These are phyloP conservation scores for Phalacrocorax aristotelis DNA, from an alignment of 2,113 vertebrate genomes.

Conservation along the genomic window DNA sequence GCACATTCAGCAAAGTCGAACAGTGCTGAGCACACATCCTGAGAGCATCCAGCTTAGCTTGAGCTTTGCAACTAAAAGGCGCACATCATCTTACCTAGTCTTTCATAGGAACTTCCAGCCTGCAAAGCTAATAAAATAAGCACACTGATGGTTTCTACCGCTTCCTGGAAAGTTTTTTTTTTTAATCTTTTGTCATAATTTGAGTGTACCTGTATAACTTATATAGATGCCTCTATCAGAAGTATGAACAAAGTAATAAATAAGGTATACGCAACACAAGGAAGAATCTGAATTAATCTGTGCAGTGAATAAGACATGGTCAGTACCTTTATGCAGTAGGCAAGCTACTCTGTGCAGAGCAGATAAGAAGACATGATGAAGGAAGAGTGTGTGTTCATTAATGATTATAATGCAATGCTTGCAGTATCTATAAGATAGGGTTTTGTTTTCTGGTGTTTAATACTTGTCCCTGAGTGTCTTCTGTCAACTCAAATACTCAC, in stretches of 20 bases:
- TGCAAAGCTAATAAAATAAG: not conserved
- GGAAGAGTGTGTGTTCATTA: not conserved
- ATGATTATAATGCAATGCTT: not conserved
- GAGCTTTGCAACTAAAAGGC: slow-evolving; percentile 27
- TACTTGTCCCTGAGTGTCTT: not conserved
- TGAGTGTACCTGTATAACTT: not conserved
- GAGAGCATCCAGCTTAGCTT: not conserved
- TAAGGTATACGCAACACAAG: not conserved
- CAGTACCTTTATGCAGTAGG: not conserved
- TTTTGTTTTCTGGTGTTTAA: not conserved
- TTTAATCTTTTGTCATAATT: not conserved
- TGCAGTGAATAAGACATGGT: not conserved
- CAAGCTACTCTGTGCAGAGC: not conserved
- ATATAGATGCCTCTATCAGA: not conserved
- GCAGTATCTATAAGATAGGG: not conserved
- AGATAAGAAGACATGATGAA: not conserved
- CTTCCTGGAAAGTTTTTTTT: not conserved
- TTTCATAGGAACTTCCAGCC: slow-evolving; percentile 24
- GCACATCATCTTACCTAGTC: slow-evolving; percentile 6
- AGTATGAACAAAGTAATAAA: not conserved
- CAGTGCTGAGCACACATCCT: not conserved
- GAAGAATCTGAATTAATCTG: not conserved
- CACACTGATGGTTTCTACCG: not conserved
- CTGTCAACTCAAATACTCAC: not conserved
- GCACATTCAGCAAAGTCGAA: slow-evolving; percentile 16